These are phyloP conservation scores for Saccopteryx leptura DNA, from an alignment of 2,113 vertebrate species.

Conservation along the genomic window DNA sequence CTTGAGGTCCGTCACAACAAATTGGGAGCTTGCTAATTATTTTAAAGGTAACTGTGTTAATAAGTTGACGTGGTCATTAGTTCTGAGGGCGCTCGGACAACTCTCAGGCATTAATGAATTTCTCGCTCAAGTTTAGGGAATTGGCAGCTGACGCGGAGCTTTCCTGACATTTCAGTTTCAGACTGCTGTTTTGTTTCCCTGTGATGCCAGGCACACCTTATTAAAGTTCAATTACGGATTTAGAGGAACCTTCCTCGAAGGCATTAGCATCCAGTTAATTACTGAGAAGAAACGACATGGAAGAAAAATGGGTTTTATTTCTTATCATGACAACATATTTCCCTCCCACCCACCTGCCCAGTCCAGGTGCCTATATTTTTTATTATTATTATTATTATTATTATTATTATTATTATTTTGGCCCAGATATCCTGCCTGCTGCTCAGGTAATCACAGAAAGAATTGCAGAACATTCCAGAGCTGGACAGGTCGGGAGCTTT, in stretches of 20 bases:
- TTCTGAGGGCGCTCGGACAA: constrained; percentile 53
- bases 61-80: constrained; percentile 61
- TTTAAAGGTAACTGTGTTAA: constrained; percentile 69
- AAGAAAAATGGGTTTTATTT: constrained; percentile 80
- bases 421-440: constrained; percentile 34
- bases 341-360: constrained; percentile 73
- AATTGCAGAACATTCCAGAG: constrained; percentile 56
- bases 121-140: constrained; percentile 41
- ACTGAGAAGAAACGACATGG: constrained; percentile 65
- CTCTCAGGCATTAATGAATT: constrained; percentile 50
- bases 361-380: constrained; percentile 61
- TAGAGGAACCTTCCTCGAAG: constrained; percentile 37
- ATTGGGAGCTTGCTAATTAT: constrained; percentile 62
- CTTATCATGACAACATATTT: constrained; percentile 46
- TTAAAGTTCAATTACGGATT: constrained; percentile 68
- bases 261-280: constrained; percentile 73
- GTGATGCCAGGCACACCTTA: constrained; percentile 39
- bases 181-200: constrained; percentile 58
- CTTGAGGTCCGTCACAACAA: background rate
- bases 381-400: too few species aligned
- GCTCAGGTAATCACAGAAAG: constrained; percentile 41
- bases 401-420: background rate
- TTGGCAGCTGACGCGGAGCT: constrained; percentile 21
- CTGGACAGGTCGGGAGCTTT: background rate
- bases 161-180: constrained; percentile 60